phyloP scores from a whole-genome alignment of 1,140 invertebrate genomes.

The Drosophila sp. region DNA sequence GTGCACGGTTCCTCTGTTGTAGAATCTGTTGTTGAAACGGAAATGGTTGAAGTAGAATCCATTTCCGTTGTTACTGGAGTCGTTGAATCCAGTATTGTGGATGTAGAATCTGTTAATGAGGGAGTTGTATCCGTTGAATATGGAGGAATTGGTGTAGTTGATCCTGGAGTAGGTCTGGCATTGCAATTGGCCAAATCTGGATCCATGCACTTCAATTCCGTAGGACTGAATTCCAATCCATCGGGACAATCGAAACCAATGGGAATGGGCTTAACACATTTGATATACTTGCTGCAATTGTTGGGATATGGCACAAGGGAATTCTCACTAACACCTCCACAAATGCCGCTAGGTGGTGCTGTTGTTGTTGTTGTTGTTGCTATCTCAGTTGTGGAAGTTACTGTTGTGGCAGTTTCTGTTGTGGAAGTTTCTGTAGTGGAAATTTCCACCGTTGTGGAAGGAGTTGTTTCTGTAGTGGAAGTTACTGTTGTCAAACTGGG shows the following conservation, averaged over 20 bases:
- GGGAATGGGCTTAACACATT: conserved; percentile 62
- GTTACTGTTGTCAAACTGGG: conserved; percentile 1
- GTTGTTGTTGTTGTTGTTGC: conserved; percentile 18
- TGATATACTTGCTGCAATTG: conserved; percentile 71
- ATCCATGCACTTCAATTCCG: conserved; percentile 57
- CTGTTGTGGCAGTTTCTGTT: conserved; percentile 27
- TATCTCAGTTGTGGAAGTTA: conserved; percentile 4
- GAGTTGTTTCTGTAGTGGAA: conserved; percentile 19
- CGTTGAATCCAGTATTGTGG: not conserved
- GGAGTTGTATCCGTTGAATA: conserved; percentile 13
- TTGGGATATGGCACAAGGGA: conserved; percentile 64
- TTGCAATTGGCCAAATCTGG: conserved; percentile 63
- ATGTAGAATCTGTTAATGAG: conserved; percentile 22
- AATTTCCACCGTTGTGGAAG: conserved; percentile 19
- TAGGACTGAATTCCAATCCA: conserved; percentile 67
- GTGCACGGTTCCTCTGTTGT: conserved; percentile 12
- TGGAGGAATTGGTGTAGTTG: not conserved
- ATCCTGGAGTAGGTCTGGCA: conserved; percentile 15
- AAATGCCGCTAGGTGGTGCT: conserved; percentile 54
- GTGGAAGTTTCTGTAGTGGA: conserved; percentile 30
- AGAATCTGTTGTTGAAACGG: not conserved
- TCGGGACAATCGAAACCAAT: conserved; percentile 63
- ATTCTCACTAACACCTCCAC: conserved; percentile 42
- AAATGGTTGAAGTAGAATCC: not conserved
- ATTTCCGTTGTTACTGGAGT: not conserved